Percentiles rank a stretch among this genome's conserved stretches.
These are phyloP conservation scores for Andricus curvator DNA, from an alignment of 2,888 invertebrate genomes.

Conservation along the genomic window DNA sequence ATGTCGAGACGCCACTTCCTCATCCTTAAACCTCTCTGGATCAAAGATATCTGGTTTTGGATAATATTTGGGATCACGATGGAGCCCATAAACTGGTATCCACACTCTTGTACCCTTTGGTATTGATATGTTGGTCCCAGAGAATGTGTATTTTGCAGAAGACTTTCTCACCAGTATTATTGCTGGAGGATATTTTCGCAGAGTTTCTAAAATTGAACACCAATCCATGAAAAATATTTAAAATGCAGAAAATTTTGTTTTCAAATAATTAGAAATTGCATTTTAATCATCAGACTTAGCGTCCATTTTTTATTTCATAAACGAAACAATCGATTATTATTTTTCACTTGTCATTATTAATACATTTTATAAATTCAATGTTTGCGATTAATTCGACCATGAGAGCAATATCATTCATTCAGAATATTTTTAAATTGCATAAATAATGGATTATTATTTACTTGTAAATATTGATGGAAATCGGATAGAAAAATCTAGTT, in stretches of 20 bases:
- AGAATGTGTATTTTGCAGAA: slow-evolving; percentile 32
- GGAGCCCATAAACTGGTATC: slow-evolving; percentile 62
- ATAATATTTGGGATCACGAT: slow-evolving; percentile 60
- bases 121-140: slow-evolving; percentile 60
- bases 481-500: no score
- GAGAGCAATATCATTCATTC: no score
- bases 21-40: slow-evolving; percentile 64
- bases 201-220: slow-evolving; percentile 71
- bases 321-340: no score
- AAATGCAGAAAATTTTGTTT: background rate
- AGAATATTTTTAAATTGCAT: no score
- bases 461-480: no score
- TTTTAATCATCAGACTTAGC: no score
- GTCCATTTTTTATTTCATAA: no score
- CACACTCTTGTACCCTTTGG: slow-evolving; percentile 52
- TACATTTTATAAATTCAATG: no score
- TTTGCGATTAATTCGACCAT: no score
- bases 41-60: slow-evolving; percentile 10
- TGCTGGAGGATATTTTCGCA: slow-evolving; percentile 77
- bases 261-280: background rate
- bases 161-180: slow-evolving; percentile 70
- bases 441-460: no score
- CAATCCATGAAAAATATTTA: background rate
- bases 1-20: slow-evolving; percentile 57
- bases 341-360: no score